Base-by-base conservation (phyloP, 2,888 invertebrate species). In the Aphrophora alni region DNA sequence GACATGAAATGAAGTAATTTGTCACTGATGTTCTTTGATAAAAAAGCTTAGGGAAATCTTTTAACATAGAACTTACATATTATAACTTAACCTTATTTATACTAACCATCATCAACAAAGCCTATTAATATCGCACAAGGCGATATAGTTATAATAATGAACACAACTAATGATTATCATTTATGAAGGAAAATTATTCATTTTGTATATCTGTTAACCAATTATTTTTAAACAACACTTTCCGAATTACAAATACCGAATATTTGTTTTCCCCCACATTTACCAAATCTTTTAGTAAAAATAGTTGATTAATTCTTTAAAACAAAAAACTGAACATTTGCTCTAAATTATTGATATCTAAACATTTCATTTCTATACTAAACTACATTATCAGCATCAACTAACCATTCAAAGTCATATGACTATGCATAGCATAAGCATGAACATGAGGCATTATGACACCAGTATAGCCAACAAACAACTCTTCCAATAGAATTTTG, bases 21-120 rank as follows among this genome's bases (percentile, higher is more conserved):
- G n/a, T n/a, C n/a, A n/a, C n/a, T n/a, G n/a, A n/a, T n/a, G n/a
- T n/a, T n/a, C n/a, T n/a, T n/a, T n/a, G n/a, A n/a, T n/a, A n/a
- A n/a, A n/a, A n/a, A n/a, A n/a, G n/a, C n/a, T n/a, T n/a, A n/a
- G n/a, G n/a, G n/a, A n/a, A n/a, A n/a, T n/a, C n/a, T n/a, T n/a
- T n/a, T n/a, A n/a, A n/a, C n/a, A n/a, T n/a, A n/a, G n/a, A n/a
- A n/a, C n/a, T n/a, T n/a, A n/a, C n/a, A n/a, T n/a, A n/a, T n/a
- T n/a, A n/a, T n/a, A n/a, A n/a, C n/a, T n/a, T n/a, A n/a, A n/a
- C n/a, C n/a, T n/a, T n/a, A n/a, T n/a, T n/a, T n/a, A 21, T 59
- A 59, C 59, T 59, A 59, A 59, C 59, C 59, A 59, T 59, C 59
- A 59, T 59, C n/a, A 59, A 59, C 59, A 59, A n/a, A n/a, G 12